Conservation (phyloP, 2,113 vertebrate genomes). For the Serinus canaria region DNA sequence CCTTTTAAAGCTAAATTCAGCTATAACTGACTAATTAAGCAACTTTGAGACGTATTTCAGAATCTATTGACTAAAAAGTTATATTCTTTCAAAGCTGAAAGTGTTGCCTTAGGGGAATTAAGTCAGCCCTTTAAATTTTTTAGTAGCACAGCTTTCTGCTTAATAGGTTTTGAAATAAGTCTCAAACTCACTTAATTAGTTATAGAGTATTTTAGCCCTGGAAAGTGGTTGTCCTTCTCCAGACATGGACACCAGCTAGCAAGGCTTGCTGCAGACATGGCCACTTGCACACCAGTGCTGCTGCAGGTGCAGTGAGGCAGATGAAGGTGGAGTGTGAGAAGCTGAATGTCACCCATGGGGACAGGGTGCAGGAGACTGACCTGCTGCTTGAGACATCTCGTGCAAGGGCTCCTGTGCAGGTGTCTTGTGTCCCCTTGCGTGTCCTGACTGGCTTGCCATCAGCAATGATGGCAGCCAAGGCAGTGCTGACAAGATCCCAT, state of each 20-base stretch:
- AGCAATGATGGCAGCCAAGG: background rate
- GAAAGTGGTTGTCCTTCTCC: background rate
- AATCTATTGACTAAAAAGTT: slow-evolving; percentile 41
- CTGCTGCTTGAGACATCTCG: background rate
- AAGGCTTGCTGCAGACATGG: background rate
- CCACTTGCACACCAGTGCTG: background rate
- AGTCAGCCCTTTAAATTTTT: slow-evolving; percentile 35
- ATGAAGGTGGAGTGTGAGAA: background rate
- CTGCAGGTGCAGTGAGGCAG: fast-evolving
- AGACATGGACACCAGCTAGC: background rate
- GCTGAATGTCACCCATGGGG: background rate
- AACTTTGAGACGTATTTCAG: slow-evolving; percentile 33
- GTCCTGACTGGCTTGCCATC: background rate
- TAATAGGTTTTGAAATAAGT: slow-evolving; percentile 44
- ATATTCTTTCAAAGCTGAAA: slow-evolving; percentile 42
- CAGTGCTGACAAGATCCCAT: fast-evolving
- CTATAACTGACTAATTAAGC: slow-evolving; percentile 34
- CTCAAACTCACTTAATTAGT: slow-evolving; percentile 34
- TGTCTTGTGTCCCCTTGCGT: background rate
- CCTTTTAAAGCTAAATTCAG: slow-evolving; percentile 19
- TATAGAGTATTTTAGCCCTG: background rate
- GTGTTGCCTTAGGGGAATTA: slow-evolving; percentile 50
- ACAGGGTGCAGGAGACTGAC: background rate
- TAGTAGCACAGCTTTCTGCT: slow-evolving; percentile 22
- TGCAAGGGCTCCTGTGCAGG: background rate